phyloP scores from a whole-genome alignment of 2,888 invertebrate species.

The Cenopis cana region DNA sequence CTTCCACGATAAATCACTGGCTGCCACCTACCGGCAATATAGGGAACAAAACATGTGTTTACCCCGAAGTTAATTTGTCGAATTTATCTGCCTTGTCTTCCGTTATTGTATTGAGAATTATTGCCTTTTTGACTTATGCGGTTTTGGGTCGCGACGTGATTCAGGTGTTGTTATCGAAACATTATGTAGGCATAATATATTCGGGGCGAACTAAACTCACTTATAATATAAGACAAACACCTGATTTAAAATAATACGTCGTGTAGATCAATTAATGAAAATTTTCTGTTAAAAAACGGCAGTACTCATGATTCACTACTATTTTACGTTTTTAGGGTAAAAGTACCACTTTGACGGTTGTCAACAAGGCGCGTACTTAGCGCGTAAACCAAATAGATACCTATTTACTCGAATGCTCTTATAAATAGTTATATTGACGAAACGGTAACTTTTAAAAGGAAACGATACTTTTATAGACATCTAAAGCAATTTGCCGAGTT shows the following conservation, averaged over 20 bases:
- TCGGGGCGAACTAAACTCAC: neutral
- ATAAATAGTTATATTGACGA: too few species aligned
- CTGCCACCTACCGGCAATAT: slow-evolving; percentile 81
- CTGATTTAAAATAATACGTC: neutral
- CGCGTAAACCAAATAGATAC: too few species aligned
- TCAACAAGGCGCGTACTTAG: too few species aligned
- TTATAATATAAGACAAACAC: neutral
- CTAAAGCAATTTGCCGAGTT: too few species aligned
- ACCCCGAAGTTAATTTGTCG: slow-evolving; percentile 84
- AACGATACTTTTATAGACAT: too few species aligned
- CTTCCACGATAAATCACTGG: slow-evolving; percentile 79
- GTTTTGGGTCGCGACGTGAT: slow-evolving; percentile 47
- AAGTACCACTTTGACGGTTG: neutral
- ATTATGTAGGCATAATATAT: neutral
- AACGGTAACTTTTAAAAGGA: too few species aligned
- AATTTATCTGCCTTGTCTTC: slow-evolving; percentile 80
- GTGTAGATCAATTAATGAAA: neutral
- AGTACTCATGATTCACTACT: neutral
- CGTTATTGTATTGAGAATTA: slow-evolving; percentile 79
- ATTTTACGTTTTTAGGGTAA: neutral
- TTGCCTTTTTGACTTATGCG: slow-evolving; percentile 63
- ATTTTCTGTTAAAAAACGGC: neutral
- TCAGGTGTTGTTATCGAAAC: slow-evolving; percentile 20
- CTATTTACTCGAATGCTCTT: too few species aligned
- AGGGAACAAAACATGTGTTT: slow-evolving; percentile 83